phyloP scores from a whole-genome alignment of 2,797 vertebrate genomes.

The Sebastes melanostomus region DNA sequence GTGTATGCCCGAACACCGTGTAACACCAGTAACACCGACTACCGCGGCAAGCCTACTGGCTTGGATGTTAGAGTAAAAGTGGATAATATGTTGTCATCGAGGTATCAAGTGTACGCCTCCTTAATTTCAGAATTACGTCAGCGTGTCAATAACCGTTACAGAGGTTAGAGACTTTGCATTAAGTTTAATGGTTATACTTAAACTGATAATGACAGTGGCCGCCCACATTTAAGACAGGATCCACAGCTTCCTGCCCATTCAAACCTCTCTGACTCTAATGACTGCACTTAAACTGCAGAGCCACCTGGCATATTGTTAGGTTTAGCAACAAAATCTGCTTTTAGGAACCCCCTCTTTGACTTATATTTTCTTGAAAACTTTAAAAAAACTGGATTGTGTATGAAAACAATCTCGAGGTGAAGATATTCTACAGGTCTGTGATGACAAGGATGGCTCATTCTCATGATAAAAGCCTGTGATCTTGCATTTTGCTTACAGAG shows the following conservation, averaged over 20 bases:
- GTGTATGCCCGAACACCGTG: rapidly evolving
- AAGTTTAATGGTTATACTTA: slow-evolving; percentile 54
- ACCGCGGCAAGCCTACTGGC: too few species aligned
- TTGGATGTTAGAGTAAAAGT: background rate
- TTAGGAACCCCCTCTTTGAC: background rate
- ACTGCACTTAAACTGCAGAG: slow-evolving; percentile 25
- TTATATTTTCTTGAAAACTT: background rate
- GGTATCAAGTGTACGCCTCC: slow-evolving; percentile 8
- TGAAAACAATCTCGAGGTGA: rapidly evolving
- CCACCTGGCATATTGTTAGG: slow-evolving; percentile 9
- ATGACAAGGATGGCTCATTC: background rate
- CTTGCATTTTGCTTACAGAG: background rate
- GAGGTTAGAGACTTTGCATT: slow-evolving; percentile 51
- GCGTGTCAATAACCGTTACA: background rate
- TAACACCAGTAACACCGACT: too few species aligned
- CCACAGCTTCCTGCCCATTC: slow-evolving; percentile 28
- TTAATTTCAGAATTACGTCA: background rate
- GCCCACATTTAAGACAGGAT: slow-evolving; percentile 45
- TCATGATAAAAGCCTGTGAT: background rate
- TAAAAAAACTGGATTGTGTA: background rate
- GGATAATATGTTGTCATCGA: background rate
- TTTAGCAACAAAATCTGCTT: background rate
- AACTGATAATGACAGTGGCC: slow-evolving; percentile 54
- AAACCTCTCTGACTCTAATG: slow-evolving; percentile 19
- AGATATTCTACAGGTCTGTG: background rate